phyloP scores from a whole-genome alignment of 2,888 invertebrate species.

The Pristionchus arcanus region DNA sequence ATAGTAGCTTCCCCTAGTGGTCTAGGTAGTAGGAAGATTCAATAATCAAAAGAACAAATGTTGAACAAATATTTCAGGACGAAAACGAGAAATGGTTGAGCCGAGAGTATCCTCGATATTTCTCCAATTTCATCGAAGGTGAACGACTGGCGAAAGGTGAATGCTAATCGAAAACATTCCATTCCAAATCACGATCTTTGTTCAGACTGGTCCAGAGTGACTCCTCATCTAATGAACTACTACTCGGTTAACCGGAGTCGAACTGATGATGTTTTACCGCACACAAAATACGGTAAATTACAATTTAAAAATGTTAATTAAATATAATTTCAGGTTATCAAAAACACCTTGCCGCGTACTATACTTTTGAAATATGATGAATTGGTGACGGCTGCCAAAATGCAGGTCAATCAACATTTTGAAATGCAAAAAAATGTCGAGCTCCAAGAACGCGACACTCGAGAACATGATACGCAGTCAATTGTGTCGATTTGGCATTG shows the following conservation, averaged over 20 bases:
- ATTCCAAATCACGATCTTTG: no score
- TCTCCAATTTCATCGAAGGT: slow-evolving; percentile 3
- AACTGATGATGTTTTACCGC: not conserved
- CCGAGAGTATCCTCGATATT: not conserved
- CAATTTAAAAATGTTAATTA: no score
- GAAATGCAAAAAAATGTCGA: no score
- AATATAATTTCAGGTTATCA: not conserved
- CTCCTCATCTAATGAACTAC: slow-evolving; percentile 16
- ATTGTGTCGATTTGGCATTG: no score
- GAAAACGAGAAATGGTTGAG: slow-evolving; percentile 23
- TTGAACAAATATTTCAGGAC: not conserved
- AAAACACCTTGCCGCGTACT: not conserved
- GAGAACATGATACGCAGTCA: no score
- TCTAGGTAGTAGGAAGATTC: no score
- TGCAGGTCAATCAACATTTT: not conserved
- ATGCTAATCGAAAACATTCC: not conserved
- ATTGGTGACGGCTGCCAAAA: not conserved
- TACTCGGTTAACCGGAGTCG: not conserved
- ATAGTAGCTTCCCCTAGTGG: no score
- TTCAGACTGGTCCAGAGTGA: not conserved
- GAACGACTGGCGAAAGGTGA: not conserved
- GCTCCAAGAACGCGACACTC: no score
- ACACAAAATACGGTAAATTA: slow-evolving; percentile 24
- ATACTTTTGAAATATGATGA: not conserved
- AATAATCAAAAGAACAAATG: no score